Evolutionary conservation across 1,140 invertebrate species (phyloP).

Genomic region (Penaeus japonicus): DNA sequence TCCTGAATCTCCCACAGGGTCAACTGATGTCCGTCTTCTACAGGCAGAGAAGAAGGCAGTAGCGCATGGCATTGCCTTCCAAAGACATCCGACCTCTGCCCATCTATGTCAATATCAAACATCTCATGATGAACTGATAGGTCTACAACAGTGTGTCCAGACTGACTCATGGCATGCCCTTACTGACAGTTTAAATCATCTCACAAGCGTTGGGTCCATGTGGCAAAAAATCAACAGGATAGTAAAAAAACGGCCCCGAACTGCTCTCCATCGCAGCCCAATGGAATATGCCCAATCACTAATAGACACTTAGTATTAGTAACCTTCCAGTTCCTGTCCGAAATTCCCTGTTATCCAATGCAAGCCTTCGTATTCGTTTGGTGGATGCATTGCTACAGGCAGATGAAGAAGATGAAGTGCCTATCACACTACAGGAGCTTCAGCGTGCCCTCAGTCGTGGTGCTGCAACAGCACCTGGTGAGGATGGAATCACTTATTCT

Average conservation of each 20-base stretch:
- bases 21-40: background rate
- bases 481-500: too few relatives aligned
- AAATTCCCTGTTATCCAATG: too few relatives aligned
- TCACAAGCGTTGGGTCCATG: conserved; percentile 20
- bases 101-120: background rate
- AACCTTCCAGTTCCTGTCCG: too few relatives aligned
- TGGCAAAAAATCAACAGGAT: conserved; percentile 17
- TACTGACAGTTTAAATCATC: conserved; percentile 23
- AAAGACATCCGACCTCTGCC: background rate
- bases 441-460: too few relatives aligned
- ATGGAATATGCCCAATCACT: background rate
- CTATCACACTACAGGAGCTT: too few relatives aligned
- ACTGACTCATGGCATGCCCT: conserved; percentile 9
- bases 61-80: background rate
- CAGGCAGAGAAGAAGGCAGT: background rate
- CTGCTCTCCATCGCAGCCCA: conserved; percentile 25
- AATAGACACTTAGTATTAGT: too few relatives aligned
- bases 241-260: background rate
- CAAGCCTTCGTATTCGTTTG: too few relatives aligned
- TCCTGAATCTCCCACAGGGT: background rate
- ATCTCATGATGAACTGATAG: background rate
- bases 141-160: background rate
- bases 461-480: too few relatives aligned
- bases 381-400: too few relatives aligned
- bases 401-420: too few relatives aligned